Percentiles rank a stretch among this genome's conserved stretches.
Evolutionary conservation across 2,797 vertebrate species (phyloP).

Genomic region (Clarias fuscus): DNA sequence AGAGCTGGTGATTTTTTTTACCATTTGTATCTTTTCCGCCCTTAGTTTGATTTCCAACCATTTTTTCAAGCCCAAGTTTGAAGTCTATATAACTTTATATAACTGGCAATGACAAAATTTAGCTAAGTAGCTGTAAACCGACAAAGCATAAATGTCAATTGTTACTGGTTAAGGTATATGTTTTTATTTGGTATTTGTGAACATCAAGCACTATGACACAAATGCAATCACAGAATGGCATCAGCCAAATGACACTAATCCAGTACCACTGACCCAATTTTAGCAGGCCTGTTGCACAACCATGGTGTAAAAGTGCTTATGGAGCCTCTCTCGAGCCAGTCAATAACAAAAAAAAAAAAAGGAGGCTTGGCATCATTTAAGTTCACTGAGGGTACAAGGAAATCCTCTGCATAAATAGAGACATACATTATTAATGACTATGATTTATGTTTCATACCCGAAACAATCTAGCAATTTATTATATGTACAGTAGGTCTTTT

Average conservation of each 20-base stretch:
- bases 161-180: neutral
- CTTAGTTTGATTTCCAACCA: neutral
- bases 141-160: neutral
- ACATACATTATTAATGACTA: neutral
- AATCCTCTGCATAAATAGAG: neutral
- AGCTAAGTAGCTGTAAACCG: neutral
- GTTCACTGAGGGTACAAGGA: neutral
- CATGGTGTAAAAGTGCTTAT: constrained; percentile 52
- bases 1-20: neutral
- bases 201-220: constrained; percentile 27
- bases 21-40: neutral
- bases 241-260: constrained; percentile 58
- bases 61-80: neutral
- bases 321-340: constrained; percentile 36
- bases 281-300: constrained; percentile 53
- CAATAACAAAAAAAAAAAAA: constrained; percentile 11
- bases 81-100: neutral
- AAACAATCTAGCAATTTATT: neutral
- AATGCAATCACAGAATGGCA: constrained; percentile 45
- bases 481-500: neutral
- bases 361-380: constrained; percentile 21
- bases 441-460: neutral
- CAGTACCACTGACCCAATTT: constrained; percentile 56
- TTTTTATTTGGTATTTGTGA: constrained; percentile 35
- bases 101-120: neutral